Evolutionary conservation across 2,797 vertebrate genomes (phyloP), one percentile per base, ranked within the genome.

Genomic region (Esox lucius): DNA sequence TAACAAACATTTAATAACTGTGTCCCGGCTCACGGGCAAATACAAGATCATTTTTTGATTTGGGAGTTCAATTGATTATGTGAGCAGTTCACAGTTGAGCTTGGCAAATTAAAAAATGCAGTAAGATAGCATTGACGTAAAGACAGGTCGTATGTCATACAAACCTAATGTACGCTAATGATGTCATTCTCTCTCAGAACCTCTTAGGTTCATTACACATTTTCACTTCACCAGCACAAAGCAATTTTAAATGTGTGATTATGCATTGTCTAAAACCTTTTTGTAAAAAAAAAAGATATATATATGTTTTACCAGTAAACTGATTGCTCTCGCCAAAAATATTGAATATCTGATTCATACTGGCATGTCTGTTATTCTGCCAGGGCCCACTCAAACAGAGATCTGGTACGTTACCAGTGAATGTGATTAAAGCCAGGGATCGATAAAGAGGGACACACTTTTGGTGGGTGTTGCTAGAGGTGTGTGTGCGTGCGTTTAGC

Each of bases 391-490:
- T 65, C 64, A 17, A 33, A 31, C 16, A 33, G 26, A 17, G 11
- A 12, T 59, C 5, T 17, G 19, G 70, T 71, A 39, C 80, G 48
- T 68, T 65, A 71, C 80, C 85, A 56, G 70, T 83, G 86, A 92
- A 91, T 89, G 85, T 87, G 86, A 91, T 92, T 91, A 89, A 87
- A 83, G 81, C 13, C 78, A 82, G 83, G 76, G 85, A 93, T 92
- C 89, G 75, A 80, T 87, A 82, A 73, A 83, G 86, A 76, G 84
- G 82, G 88, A 89, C 88, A 90, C 77, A 5, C 75, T 53, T 74
- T 81, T 78, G 85, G 48, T 78, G 79, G 78, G 73, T 85, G 88
- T 88, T 90, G 89, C 85, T 84, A 87, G 83, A 89, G 79, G 83
- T 53, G 71, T 85, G 5, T 33, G n/a, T 26, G 7, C 70, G 46